Conservation (phyloP, 2,888 invertebrate genomes). For the Pinctada fucata region DNA sequence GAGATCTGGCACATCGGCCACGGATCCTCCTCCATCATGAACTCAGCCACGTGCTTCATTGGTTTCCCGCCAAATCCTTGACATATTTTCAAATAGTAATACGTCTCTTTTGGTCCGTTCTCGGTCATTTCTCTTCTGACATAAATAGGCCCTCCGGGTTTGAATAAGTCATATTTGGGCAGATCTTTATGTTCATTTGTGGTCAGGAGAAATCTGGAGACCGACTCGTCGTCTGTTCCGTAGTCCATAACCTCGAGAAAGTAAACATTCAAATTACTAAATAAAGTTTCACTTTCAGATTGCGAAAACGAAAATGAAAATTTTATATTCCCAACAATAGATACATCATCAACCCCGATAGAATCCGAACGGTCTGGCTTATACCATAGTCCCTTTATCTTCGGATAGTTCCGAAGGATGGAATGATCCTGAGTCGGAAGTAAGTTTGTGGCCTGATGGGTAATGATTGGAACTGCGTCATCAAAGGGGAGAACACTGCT, state of each 20-base stretch:
- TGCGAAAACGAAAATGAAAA: constrained; percentile 48
- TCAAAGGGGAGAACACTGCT: constrained; percentile 56
- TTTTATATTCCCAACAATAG: constrained; percentile 54
- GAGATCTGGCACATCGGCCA: constrained; percentile 58
- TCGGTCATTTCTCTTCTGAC: constrained; percentile 36
- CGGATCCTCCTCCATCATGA: constrained; percentile 60
- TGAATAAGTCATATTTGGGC: constrained; percentile 51
- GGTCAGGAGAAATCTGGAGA: constrained; percentile 55
- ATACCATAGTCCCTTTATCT: constrained; percentile 58
- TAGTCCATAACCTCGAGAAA: constrained; percentile 59
- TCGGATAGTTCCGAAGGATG: constrained; percentile 55
- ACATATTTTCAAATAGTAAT: constrained; percentile 51
- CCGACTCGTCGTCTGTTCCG: constrained; percentile 57
- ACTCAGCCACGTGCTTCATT: constrained; percentile 58
- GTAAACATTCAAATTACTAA: constrained; percentile 55
- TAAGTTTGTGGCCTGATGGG: constrained; percentile 54
- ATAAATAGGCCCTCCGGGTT: constrained; percentile 56
- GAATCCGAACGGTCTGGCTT: constrained; percentile 55
- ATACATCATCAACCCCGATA: constrained; percentile 50
- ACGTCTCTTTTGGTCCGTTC: constrained; percentile 38
- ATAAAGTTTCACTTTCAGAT: constrained; percentile 50
- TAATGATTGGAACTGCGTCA: constrained; percentile 57
- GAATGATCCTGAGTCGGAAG: constrained; percentile 57
- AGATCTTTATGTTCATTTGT: constrained; percentile 48
- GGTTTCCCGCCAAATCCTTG: constrained; percentile 48